phyloP scores from a whole-genome alignment of 2,888 invertebrate species.

The Scaptomyza caliginosa region DNA sequence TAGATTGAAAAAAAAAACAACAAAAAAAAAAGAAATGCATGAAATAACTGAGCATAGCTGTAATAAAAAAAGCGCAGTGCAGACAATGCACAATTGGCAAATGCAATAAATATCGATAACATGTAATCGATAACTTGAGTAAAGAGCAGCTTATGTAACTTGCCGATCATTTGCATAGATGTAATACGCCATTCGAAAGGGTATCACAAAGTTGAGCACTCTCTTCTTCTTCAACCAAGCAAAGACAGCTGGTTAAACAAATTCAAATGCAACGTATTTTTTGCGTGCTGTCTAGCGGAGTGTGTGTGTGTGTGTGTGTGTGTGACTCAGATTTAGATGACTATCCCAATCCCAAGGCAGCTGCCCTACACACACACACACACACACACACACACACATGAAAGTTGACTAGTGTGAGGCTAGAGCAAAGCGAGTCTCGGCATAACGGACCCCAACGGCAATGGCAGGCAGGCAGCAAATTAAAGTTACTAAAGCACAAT shows the following conservation, averaged over 20 bases:
- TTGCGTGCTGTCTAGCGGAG: constrained; percentile 36
- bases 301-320: constrained; percentile 1
- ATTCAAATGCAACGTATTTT: constrained; percentile 29
- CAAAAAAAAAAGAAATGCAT: constrained; percentile 33
- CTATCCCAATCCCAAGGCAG: constrained; percentile 56
- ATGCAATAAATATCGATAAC: background rate
- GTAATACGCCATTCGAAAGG: background rate
- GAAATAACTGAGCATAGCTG: background rate
- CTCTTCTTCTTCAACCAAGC: background rate
- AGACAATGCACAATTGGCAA: background rate
- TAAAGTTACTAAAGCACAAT: constrained; percentile 67
- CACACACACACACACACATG: background rate
- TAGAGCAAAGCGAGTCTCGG: constrained; percentile 28
- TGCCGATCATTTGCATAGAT: no score
- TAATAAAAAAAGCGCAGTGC: background rate
- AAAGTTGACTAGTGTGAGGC: background rate
- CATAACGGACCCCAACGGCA: constrained; percentile 68
- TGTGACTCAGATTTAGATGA: constrained; percentile 53
- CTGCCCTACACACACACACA: constrained; percentile 32
- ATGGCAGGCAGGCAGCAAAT: constrained; percentile 65
- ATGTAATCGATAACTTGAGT: background rate
- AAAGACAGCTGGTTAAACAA: constrained; percentile 21
- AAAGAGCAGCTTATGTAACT: background rate
- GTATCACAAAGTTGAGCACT: background rate
- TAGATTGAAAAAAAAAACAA: constrained; percentile 15